Conservation (phyloP, 1,140 invertebrate species). For the Trichonephila clavata region DNA sequence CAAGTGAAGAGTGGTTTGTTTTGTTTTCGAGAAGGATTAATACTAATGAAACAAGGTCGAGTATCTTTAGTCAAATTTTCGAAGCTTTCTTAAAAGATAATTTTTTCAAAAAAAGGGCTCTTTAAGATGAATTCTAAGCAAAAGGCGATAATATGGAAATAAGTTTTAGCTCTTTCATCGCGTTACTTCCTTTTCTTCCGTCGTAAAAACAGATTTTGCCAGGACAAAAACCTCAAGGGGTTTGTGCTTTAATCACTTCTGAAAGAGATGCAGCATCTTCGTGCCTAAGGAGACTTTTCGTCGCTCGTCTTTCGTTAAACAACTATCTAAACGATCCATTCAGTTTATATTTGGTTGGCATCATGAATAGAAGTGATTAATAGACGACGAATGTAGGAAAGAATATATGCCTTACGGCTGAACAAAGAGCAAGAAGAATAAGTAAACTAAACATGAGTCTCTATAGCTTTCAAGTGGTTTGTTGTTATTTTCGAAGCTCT, state of each 20-base stretch:
- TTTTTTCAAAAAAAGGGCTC: background rate
- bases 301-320: background rate
- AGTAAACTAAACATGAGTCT: background rate
- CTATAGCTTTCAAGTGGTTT: background rate
- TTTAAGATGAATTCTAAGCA: background rate
- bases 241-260: slow-evolving; percentile 30
- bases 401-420: background rate
- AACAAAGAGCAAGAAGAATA: background rate
- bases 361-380: slow-evolving; percentile 26
- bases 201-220: slow-evolving; percentile 34
- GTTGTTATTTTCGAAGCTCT: background rate
- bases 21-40: slow-evolving; percentile 29
- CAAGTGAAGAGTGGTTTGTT: background rate
- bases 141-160: slow-evolving; percentile 58
- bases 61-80: slow-evolving; percentile 43
- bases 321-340: slow-evolving; percentile 22
- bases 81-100: background rate
- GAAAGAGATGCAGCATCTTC: background rate
- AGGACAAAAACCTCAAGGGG: slow-evolving; percentile 40
- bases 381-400: background rate
- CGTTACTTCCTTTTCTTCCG: background rate
- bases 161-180: background rate
- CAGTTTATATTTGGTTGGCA: background rate
- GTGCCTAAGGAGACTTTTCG: slow-evolving; percentile 37
- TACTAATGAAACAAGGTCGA: slow-evolving; percentile 13